These are phyloP conservation scores for Tortricodes alternella DNA, from an alignment of 2,888 invertebrate species.

Conservation along the genomic window DNA sequence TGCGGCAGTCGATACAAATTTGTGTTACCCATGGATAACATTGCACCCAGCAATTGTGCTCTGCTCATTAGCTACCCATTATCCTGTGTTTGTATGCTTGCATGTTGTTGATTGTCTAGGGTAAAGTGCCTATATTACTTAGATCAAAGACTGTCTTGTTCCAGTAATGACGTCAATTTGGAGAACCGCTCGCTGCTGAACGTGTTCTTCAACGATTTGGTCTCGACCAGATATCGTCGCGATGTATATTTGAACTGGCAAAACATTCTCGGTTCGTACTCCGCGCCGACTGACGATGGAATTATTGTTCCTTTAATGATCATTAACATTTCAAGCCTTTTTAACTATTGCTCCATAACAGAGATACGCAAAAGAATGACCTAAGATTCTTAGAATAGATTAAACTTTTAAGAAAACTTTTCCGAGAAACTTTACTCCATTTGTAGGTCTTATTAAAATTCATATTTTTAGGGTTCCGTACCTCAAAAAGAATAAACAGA, in stretches of 20 bases:
- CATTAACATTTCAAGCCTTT: too few species aligned
- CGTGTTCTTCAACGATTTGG: conserved; percentile 86
- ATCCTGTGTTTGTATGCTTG: neutral
- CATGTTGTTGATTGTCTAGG: neutral
- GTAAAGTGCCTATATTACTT: neutral
- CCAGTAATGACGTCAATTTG: conserved; percentile 67
- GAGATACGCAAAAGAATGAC: neutral
- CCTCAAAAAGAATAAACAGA: too few species aligned
- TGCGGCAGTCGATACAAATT: neutral
- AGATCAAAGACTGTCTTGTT: conserved; percentile 36
- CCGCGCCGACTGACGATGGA: neutral
- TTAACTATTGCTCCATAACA: too few species aligned
- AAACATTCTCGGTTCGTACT: conserved; percentile 84
- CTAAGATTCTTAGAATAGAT: too few species aligned
- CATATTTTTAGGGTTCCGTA: too few species aligned
- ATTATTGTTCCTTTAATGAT: conserved; percentile 4
- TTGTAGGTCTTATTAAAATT: too few species aligned
- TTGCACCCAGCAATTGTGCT: neutral
- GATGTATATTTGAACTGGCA: conserved; percentile 88
- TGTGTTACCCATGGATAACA: neutral
- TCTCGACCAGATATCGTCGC: conserved; percentile 85
- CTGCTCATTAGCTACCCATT: neutral
- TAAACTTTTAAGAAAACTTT: too few species aligned
- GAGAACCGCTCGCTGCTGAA: conserved; percentile 83
- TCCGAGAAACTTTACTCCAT: too few species aligned